phyloP scores from a whole-genome alignment of 2,888 invertebrate species.

The Thalpophila matura region DNA sequence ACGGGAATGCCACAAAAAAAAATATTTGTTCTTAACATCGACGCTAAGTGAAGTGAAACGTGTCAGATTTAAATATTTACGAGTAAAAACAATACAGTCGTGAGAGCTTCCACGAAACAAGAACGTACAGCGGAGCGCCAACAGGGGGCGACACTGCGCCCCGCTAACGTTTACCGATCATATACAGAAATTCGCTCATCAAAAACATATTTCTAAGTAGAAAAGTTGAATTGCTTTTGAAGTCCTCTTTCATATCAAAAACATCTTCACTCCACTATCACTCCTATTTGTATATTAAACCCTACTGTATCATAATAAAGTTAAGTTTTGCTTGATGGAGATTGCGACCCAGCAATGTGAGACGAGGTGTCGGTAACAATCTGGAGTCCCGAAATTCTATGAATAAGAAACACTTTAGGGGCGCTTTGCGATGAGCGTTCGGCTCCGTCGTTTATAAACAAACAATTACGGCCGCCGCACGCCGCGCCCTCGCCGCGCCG shows the following conservation, averaged over 20 bases:
- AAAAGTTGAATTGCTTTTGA: constrained; percentile 73
- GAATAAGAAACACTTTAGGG: constrained; percentile 70
- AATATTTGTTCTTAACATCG: no score
- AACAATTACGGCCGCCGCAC: constrained; percentile 5
- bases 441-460: constrained; percentile 22
- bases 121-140: neutral
- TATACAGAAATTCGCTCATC: constrained; percentile 62
- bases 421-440: constrained; percentile 34
- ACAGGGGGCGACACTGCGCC: constrained; percentile 7
- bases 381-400: constrained; percentile 67
- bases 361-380: constrained; percentile 58
- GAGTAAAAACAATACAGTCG: neutral
- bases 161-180: constrained; percentile 61
- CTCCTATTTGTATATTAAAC: constrained; percentile 23
- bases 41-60: neutral
- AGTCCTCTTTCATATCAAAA: constrained; percentile 53
- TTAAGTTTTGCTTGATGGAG: constrained; percentile 7
- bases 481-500: neutral
- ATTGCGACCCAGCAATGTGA: constrained; percentile 1
- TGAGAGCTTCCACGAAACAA: constrained; percentile 5
- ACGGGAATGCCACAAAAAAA: no score
- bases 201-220: constrained; percentile 70
- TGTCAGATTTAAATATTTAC: constrained; percentile 14
- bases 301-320: constrained; percentile 12
- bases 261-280: constrained; percentile 30